Conservation (phyloP, 2,797 vertebrate genomes). For the Phoebastria nigripes region DNA sequence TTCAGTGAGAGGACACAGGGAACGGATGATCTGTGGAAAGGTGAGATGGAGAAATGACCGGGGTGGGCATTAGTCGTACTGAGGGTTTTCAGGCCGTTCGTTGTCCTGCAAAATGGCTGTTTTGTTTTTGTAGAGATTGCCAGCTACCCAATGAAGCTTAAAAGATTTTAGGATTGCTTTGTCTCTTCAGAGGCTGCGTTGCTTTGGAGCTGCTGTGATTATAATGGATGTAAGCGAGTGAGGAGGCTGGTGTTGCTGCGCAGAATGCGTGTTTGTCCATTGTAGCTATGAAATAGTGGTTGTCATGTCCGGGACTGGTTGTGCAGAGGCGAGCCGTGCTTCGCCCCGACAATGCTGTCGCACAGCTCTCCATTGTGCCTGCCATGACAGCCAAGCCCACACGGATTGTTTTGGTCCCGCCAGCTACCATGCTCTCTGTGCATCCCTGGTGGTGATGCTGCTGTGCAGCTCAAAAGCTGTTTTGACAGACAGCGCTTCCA, state of each 20-base stretch:
- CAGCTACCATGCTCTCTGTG: neutral
- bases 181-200: neutral
- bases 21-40: conserved; percentile 44
- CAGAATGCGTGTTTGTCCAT: neutral
- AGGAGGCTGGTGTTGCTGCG: neutral
- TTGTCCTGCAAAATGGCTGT: neutral
- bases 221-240: neutral
- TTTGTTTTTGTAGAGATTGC: neutral
- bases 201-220: neutral
- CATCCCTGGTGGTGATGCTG: conserved; percentile 29
- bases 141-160: neutral
- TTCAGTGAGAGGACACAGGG: neutral
- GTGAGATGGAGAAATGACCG: conserved; percentile 25
- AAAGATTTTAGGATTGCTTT: neutral
- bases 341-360: neutral
- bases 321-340: neutral
- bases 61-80: neutral
- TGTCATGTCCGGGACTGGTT: neutral
- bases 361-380: conserved; percentile 47
- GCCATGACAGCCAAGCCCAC: conserved; percentile 17
- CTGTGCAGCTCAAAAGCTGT: conserved; percentile 32
- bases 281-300: neutral
- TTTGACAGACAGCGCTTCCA: conserved; percentile 17
- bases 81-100: rapidly evolving
- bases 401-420: conserved; percentile 18